A percentile compares a stretch with the other conserved stretches of the same genome.
Conservation (phyloP, 2,113 vertebrate genomes). For the Ageneiosus marmoratus region DNA sequence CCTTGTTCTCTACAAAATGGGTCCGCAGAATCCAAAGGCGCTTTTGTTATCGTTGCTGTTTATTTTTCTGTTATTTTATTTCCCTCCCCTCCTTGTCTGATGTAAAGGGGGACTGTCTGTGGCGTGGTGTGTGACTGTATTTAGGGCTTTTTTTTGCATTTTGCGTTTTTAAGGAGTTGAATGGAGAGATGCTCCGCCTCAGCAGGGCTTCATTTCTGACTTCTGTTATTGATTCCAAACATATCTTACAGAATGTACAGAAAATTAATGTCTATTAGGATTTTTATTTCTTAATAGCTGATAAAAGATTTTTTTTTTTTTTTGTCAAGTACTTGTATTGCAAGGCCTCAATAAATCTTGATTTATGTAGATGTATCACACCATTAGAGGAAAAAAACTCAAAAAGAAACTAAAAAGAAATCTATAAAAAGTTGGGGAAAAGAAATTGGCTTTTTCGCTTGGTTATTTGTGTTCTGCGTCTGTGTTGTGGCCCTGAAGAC, state of each 20-base stretch:
- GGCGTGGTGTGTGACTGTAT: slow-evolving; percentile 39
- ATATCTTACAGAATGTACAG: slow-evolving; percentile 77
- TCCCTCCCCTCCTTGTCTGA: slow-evolving; percentile 52
- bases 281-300: slow-evolving; percentile 67
- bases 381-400: slow-evolving; percentile 60
- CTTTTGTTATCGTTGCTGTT: slow-evolving; percentile 63
- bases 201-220: slow-evolving; percentile 62
- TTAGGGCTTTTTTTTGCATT: slow-evolving; percentile 36
- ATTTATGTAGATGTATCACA: slow-evolving; percentile 76
- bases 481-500: not conserved
- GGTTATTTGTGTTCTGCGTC: slow-evolving; percentile 38
- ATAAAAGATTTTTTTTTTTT: slow-evolving; percentile 57
- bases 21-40: slow-evolving; percentile 42
- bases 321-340: slow-evolving; percentile 67
- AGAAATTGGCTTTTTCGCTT: slow-evolving; percentile 9
- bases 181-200: slow-evolving; percentile 43
- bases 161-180: slow-evolving; percentile 6
- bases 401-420: slow-evolving; percentile 57
- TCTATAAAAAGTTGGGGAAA: slow-evolving; percentile 46
- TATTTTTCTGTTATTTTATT: slow-evolving; percentile 33
- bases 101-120: slow-evolving; percentile 56
- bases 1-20: slow-evolving; percentile 30
- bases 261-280: slow-evolving; percentile 59
- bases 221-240: slow-evolving; percentile 67
- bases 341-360: slow-evolving; percentile 65